Percentiles rank a stretch among this genome's conserved stretches.
phyloP scores from a whole-genome alignment of 2,888 invertebrate genomes.

The Mimumesa dahlbomi region DNA sequence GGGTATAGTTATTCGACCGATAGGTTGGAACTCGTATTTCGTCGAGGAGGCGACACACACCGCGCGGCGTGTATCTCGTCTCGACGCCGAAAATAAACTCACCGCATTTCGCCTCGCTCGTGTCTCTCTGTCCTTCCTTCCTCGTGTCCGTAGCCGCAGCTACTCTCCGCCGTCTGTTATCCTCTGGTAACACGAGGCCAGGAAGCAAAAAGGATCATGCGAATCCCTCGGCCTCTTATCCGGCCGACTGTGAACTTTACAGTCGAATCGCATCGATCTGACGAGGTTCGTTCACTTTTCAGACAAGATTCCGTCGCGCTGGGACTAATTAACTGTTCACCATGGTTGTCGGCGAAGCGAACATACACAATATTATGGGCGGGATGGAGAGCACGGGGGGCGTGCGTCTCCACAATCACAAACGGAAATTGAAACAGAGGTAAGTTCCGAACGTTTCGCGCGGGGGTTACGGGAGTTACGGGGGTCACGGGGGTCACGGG shows the following conservation, averaged over 20 bases:
- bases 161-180: background rate
- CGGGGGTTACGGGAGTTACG: no score
- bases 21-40: background rate
- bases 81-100: slow-evolving; percentile 76
- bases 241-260: no score
- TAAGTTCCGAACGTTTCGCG: slow-evolving; percentile 75
- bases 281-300: no score
- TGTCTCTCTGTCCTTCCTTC: slow-evolving; percentile 27
- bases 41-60: slow-evolving; percentile 56
- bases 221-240: background rate
- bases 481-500: no score
- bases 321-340: no score
- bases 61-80: no score
- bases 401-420: slow-evolving; percentile 94
- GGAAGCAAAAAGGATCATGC: background rate
- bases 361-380: slow-evolving; percentile 93
- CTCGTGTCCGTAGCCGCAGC: slow-evolving; percentile 1
- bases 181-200: background rate
- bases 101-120: slow-evolving; percentile 62
- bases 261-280: no score
- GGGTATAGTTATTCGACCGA: no score
- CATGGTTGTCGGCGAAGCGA: slow-evolving; percentile 93
- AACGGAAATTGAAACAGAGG: slow-evolving; percentile 94
- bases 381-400: slow-evolving; percentile 94
- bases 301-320: no score